Evolutionary conservation across 2,888 invertebrate genomes (phyloP).

Genomic region (Meteorus colon): DNA sequence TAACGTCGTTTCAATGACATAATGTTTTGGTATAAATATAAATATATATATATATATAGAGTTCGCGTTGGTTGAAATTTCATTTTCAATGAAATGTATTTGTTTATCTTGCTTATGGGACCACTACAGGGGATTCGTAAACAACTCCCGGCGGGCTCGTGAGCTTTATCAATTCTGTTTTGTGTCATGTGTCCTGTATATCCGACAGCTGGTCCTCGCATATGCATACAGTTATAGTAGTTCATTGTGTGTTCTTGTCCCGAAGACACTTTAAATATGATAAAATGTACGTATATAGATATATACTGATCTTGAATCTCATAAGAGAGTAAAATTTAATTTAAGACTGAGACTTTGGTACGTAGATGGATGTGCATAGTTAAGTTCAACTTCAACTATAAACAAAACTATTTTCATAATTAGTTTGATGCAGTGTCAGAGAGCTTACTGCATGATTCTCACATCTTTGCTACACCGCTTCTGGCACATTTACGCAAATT

Average conservation of each 20-base stretch:
- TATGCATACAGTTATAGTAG: background rate
- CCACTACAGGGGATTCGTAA: conserved; percentile 44
- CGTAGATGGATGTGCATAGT: background rate
- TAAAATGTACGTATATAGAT: background rate
- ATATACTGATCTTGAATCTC: background rate
- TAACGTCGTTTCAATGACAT: background rate
- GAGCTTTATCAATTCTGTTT: conserved; percentile 44
- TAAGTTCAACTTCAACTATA: background rate
- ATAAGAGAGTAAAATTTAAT: conserved; percentile 15
- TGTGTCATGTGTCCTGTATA: conserved; percentile 26
- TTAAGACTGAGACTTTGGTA: conserved; percentile 1
- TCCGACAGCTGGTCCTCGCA: background rate
- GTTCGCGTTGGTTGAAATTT: conserved; percentile 17
- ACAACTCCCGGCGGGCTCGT: conserved; percentile 41
- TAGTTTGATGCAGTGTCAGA: conserved; percentile 13
- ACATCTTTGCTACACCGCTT: background rate
- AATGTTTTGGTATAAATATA: too few relatives aligned
- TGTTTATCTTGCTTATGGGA: conserved; percentile 32
- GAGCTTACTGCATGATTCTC: background rate
- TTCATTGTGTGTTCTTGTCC: conserved; percentile 19
- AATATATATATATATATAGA: background rate
- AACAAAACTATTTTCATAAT: conserved; percentile 20
- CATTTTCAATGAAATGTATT: conserved; percentile 35
- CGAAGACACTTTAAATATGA: background rate
- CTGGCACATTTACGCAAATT: conserved; percentile 42